Conservation (phyloP, 2,888 invertebrate genomes). For the Sinohyriopsis cumingii region DNA sequence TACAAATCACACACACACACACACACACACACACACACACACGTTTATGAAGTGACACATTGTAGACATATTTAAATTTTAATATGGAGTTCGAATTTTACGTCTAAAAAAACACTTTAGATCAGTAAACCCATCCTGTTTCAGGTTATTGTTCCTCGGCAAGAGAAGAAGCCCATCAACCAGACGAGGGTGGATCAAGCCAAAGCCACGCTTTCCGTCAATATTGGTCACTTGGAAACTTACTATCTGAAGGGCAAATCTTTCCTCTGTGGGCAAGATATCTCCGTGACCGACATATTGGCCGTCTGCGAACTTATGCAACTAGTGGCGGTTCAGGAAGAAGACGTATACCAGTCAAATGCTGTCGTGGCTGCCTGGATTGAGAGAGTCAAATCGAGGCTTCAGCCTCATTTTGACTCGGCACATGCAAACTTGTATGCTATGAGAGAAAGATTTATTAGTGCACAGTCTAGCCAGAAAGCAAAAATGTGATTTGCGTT, state of each 20-base stretch:
- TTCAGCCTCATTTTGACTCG: constrained; percentile 52
- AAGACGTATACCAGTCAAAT: constrained; percentile 50
- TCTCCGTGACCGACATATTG: constrained; percentile 64
- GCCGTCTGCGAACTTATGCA: constrained; percentile 66
- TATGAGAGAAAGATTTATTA: constrained; percentile 9
- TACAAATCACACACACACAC: too few relatives aligned
- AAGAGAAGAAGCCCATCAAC: constrained; percentile 17
- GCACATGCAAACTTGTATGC: constrained; percentile 30
- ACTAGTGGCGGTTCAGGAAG: constrained; percentile 49
- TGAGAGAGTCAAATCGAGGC: constrained; percentile 48
- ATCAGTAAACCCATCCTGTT: too few relatives aligned
- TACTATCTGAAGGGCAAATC: constrained; percentile 52
- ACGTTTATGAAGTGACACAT: too few relatives aligned
- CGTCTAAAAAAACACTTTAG: too few relatives aligned
- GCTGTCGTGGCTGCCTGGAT: constrained; percentile 57
- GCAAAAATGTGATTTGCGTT: too few relatives aligned
- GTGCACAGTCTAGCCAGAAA: too few relatives aligned
- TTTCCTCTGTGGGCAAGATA: constrained; percentile 55
- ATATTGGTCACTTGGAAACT: constrained; percentile 42
- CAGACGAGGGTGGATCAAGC: constrained; percentile 21
- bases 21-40: too few relatives aligned
- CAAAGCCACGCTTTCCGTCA: constrained; percentile 13
- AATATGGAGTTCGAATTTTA: too few relatives aligned
- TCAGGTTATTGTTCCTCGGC: neutral
- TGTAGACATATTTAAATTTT: too few relatives aligned